A percentile compares a stretch with the other conserved stretches of the same genome.
Conservation (phyloP, 2,888 invertebrate species). For the Himalopsyche anomala region DNA sequence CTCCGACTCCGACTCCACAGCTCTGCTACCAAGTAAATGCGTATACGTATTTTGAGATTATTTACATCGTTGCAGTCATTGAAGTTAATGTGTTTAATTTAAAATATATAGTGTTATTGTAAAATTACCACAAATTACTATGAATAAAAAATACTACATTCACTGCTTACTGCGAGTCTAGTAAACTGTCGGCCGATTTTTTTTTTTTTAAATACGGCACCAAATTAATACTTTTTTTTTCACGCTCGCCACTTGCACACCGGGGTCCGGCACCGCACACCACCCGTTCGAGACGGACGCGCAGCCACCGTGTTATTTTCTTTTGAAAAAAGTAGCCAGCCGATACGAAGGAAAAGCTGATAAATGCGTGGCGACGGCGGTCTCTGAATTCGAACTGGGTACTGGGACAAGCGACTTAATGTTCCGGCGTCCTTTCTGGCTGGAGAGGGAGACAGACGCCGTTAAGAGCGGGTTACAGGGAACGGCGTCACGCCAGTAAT, state of each 20-base stretch:
- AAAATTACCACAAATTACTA: too few species aligned
- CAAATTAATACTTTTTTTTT: not conserved
- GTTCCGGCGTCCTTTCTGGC: slow-evolving; percentile 35
- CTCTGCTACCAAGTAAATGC: too few species aligned
- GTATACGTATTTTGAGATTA: too few species aligned
- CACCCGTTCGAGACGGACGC: not conserved
- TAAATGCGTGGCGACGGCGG: not conserved
- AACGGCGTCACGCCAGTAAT: not conserved
- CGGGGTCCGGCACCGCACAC: not conserved
- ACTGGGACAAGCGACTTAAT: slow-evolving; percentile 37
- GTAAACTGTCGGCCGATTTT: too few species aligned
- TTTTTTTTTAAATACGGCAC: not conserved
- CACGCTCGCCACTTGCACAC: not conserved
- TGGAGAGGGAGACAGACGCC: slow-evolving; percentile 41
- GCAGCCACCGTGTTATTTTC: not conserved
- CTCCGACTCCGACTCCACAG: too few species aligned
- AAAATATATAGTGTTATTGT: too few species aligned
- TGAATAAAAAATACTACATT: too few species aligned
- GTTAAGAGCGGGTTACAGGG: not conserved
- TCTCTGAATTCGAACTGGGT: slow-evolving; percentile 12
- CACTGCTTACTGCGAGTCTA: too few species aligned
- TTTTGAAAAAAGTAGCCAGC: not conserved
- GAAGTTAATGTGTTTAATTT: too few species aligned
- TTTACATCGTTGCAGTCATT: too few species aligned
- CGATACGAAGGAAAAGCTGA: not conserved